These are phyloP conservation scores for Bubo blakistoni DNA, from an alignment of 2,113 vertebrate genomes.

Conservation along the genomic window DNA sequence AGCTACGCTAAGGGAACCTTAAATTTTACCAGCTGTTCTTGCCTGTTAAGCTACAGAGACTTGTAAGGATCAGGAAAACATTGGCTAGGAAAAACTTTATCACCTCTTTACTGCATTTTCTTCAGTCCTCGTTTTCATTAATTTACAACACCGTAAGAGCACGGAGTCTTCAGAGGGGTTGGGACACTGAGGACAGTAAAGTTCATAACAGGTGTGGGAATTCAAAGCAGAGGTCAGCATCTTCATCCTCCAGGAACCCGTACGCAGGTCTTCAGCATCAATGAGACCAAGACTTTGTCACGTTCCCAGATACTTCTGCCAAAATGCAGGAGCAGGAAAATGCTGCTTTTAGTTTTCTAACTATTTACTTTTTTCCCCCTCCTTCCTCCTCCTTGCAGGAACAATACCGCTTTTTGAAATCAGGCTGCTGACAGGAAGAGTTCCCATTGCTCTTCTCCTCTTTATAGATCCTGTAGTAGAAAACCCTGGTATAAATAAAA, in stretches of 20 bases:
- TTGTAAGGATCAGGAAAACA: background rate
- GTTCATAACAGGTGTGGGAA: background rate
- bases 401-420: background rate
- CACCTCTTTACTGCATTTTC: background rate
- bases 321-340: background rate
- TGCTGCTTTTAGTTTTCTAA: background rate
- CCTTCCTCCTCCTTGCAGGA: background rate
- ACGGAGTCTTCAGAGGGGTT: background rate
- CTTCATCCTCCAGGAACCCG: background rate
- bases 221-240: background rate
- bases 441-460: background rate
- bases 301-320: background rate
- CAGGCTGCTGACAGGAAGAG: background rate
- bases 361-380: background rate
- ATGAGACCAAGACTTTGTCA: background rate
- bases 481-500: background rate
- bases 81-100: background rate
- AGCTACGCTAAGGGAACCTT: background rate
- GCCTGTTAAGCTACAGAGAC: background rate
- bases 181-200: background rate
- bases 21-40: background rate
- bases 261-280: background rate
- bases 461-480: background rate
- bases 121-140: background rate
- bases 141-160: background rate